Base-by-base conservation (phyloP, 92 coral and sea anemone species). In the Micromussa lordhowensis region DNA sequence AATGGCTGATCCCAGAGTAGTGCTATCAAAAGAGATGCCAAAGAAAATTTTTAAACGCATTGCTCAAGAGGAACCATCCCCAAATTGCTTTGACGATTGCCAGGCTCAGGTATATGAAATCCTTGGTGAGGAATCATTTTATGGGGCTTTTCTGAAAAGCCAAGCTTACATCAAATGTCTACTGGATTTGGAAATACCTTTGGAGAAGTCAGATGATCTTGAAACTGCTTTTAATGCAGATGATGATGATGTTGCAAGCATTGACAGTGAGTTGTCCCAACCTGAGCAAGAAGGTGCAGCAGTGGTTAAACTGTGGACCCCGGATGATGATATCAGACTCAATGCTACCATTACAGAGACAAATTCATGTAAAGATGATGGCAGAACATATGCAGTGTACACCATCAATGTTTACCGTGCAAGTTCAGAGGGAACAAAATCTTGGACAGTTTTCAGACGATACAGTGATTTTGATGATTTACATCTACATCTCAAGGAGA, bases 391-490 rank as follows among this genome's bases (percentile, higher is more conserved):
- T 78, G 96, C 96, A 24, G 87, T 92, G 31, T 97, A 97, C 87
- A 82, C 96, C 86, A 94, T 97, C 75, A 82, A 96, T 34, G 99
- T 97, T 55, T 97, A 94, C 81, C 98, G 97, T 38, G 89, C 98
- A 51, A 94, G 95, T 30, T 92, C 96, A 32, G 92, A 90, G 48
- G 98, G 99, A 28, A 97, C 99, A 30, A 93, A 90, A 35, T 94
- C 98, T 8, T 97, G 99, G 99, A 94, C 96, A 66, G 89, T 97
- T 36, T 93, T 94, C 83, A 95, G 99, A 76, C 92, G 99, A 63
- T 97, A 94, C 93, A 97, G 99, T 68, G 99, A 97, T 89, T 97
- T 97, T 95, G 99, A 97, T 90, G 98, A 97, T 79, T 82, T 97
- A 19, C 97, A 97, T 75, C 72, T 97, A 92, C 98, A 96, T 49